Conservation (phyloP, 37 sponge, comb jelly and placozoan genomes). For the Petrosia ficiformis region DNA sequence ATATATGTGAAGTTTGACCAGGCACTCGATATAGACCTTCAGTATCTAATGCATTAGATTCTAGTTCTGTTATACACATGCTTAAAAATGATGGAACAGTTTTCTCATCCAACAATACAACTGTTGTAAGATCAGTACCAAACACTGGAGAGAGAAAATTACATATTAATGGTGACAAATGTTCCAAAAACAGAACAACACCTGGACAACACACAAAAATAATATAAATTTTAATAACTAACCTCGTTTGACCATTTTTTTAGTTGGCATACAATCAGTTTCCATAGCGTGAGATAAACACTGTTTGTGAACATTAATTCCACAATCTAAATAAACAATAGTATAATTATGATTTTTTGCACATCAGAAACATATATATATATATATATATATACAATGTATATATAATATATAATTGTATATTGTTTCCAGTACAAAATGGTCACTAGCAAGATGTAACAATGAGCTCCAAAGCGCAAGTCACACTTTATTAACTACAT, state of each 20-base stretch:
- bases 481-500: neutral
- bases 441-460: no score
- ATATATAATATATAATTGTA: neutral
- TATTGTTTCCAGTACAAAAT: no score
- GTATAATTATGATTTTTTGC: neutral
- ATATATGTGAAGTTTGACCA: slow-evolving; percentile 41
- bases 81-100: slow-evolving; percentile 46
- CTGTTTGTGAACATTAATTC: slow-evolving; percentile 66
- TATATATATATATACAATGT: neutral
- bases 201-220: neutral
- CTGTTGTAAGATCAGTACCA: slow-evolving; percentile 68
- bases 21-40: slow-evolving; percentile 72
- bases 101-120: slow-evolving; percentile 36
- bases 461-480: no score
- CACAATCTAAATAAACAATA: slow-evolving; percentile 52
- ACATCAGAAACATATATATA: neutral
- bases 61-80: slow-evolving; percentile 42
- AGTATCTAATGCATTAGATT: slow-evolving; percentile 25
- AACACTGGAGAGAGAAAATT: slow-evolving; percentile 29
- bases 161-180: neutral
- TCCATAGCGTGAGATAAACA: slow-evolving; percentile 26
- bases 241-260: slow-evolving; percentile 56
- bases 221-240: slow-evolving; percentile 7
- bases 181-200: no score
- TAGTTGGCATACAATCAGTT: slow-evolving; percentile 58